Evolutionary conservation across 2,113 vertebrate species (phyloP).

Genomic region (Pelecanoides urinatrix): DNA sequence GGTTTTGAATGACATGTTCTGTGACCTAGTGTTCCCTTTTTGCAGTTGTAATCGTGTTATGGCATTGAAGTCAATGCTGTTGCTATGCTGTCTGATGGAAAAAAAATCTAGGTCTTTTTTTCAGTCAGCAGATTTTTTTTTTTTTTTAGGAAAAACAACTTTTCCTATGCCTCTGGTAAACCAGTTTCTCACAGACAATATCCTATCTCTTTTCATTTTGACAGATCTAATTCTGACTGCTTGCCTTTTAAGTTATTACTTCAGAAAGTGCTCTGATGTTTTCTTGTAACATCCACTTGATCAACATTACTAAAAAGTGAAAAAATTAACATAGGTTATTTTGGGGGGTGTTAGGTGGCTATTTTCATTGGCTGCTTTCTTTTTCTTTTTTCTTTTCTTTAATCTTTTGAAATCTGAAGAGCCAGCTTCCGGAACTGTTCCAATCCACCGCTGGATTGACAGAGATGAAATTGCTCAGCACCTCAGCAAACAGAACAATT

Average conservation of each 20-base stretch:
- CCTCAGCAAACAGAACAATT: background rate
- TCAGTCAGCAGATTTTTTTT: background rate
- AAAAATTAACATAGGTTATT: background rate
- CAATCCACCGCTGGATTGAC: background rate
- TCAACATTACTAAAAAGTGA: background rate
- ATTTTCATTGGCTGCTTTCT: background rate
- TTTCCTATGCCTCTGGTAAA: background rate
- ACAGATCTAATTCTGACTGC: background rate
- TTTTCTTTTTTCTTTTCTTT: background rate
- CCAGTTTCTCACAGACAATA: background rate
- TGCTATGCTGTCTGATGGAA: background rate
- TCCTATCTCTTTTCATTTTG: background rate
- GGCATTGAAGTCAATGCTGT: background rate
- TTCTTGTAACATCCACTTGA: background rate
- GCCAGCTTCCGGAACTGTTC: background rate
- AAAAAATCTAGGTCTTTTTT: background rate
- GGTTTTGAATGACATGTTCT: background rate
- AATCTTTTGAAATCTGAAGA: background rate
- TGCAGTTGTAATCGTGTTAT: background rate
- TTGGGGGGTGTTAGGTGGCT: background rate
- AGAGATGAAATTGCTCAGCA: background rate
- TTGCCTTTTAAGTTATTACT: background rate
- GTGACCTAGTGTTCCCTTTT: constrained; percentile 7
- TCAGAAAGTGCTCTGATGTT: background rate
- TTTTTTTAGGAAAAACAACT: background rate